A percentile compares a stretch with the other conserved stretches of the same genome.
These are phyloP conservation scores for Coturnix japonica DNA, from an alignment of 2,113 vertebrate species.

Conservation along the genomic window DNA sequence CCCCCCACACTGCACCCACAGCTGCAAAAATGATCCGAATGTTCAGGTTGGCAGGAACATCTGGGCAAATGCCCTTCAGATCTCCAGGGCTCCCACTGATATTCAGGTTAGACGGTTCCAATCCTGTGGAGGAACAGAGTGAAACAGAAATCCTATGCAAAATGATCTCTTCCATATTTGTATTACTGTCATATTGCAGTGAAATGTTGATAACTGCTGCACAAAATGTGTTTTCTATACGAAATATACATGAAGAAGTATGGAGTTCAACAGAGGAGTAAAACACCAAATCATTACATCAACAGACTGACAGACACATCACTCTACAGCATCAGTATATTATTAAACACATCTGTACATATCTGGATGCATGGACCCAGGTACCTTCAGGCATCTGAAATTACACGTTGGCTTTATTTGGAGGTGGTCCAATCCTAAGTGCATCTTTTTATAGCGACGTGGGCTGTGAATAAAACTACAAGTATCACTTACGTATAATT, in stretches of 20 bases:
- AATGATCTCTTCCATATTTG: neutral
- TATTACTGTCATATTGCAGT: neutral
- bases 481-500: constrained; percentile 84
- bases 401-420: neutral
- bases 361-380: neutral
- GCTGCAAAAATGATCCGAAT: constrained; percentile 79
- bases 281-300: neutral
- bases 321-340: neutral
- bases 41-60: constrained; percentile 83
- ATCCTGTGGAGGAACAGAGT: neutral
- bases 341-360: accelerated
- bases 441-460: neutral
- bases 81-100: neutral
- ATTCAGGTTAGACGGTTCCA: neutral
- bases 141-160: neutral
- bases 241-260: neutral
- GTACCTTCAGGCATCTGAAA: neutral
- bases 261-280: neutral
- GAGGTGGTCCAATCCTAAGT: neutral
- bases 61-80: constrained; percentile 73
- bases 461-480: neutral
- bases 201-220: neutral
- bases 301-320: neutral
- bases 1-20: constrained; percentile 78
- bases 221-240: neutral